Percentiles rank a stretch among this genome's conserved stretches.
These are phyloP conservation scores for Hylaea fasciaria DNA, from an alignment of 2,888 invertebrate species.

Conservation along the genomic window DNA sequence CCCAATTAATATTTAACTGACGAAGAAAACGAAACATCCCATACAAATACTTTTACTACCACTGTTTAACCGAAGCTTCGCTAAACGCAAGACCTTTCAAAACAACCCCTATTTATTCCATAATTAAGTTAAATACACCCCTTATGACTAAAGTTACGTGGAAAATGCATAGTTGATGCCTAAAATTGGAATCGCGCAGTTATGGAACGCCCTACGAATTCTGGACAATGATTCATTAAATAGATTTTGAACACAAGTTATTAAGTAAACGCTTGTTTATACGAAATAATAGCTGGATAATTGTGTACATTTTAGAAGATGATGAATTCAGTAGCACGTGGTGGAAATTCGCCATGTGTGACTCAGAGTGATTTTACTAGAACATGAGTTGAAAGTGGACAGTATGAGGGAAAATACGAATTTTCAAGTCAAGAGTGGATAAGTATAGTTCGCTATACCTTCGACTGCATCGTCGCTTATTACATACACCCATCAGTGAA, in stretches of 20 bases:
- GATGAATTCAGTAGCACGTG: not conserved
- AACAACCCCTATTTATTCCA: conserved; percentile 78
- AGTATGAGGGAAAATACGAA: no score
- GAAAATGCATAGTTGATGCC: conserved; percentile 80
- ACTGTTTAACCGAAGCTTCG: no score
- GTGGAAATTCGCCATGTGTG: no score
- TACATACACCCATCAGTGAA: no score
- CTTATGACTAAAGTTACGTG: conserved; percentile 59
- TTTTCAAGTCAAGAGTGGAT: no score
- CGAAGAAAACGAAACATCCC: no score
- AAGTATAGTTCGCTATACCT: no score
- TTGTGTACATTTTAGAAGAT: conserved; percentile 26
- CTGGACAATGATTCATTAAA: conserved; percentile 68
- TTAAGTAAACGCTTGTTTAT: conserved; percentile 19
- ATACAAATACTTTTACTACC: no score
- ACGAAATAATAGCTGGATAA: conserved; percentile 15
- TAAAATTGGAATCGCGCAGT: conserved; percentile 68
- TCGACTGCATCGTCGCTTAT: no score
- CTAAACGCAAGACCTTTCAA: conserved; percentile 62
- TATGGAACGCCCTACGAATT: conserved; percentile 70
- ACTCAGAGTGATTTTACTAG: no score
- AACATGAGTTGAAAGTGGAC: no score
- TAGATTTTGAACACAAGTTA: conserved; percentile 24
- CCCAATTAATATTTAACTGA: no score
- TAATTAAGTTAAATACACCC: conserved; percentile 82